Base-by-base conservation (phyloP, 2,113 vertebrate genomes). In the Rallus limicola region DNA sequence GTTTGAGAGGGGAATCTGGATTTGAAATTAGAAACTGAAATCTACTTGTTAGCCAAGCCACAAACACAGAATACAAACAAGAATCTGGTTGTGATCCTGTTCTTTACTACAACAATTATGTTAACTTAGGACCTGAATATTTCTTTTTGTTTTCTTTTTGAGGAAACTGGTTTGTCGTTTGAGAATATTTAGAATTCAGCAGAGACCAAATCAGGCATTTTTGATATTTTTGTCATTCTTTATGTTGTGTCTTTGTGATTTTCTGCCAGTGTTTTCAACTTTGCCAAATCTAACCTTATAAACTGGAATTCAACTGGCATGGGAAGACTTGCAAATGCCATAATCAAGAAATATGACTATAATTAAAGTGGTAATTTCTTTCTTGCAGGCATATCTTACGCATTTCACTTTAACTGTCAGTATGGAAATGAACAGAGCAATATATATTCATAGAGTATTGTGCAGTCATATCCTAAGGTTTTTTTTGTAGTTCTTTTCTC, bases 321-420 rank as follows among this genome's bases (percentile, higher is more conserved):
- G 9, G 42, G 42, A 89, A 91, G n/a, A 56, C 20, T 40, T 91
- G 24, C 15, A 72, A 84, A 78, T 71, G 16, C 20, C 15, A 34
- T 90, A 80, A 86, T 90, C 15, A 68, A 77, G 64, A 95, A 81
- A 84, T 65, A 86, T 28, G 16, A 60, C 44, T 86, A 59, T 62
- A 94, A 86, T 74, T 70, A 77, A 86, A 94, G 23, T 21, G 83
- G 28, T 55, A 62, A 83, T 82, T 88, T 83, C n/a, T 81, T 81
- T 46, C n/a, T 46, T 77, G 67, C 31, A n/a, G 60, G 10, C 6
- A 11, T 75, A 70, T 88, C 36, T 46, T 85, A 69, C 31, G 7
- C 40, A 65, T 72, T 90, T 69, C 1, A 1, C 50, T 92, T 94
- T 90, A 25, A 31, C 20, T 81, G 36, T 69, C 59, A 69, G 18